phyloP scores from a whole-genome alignment of 2,888 invertebrate species.

The Cataglyphis albicans region DNA sequence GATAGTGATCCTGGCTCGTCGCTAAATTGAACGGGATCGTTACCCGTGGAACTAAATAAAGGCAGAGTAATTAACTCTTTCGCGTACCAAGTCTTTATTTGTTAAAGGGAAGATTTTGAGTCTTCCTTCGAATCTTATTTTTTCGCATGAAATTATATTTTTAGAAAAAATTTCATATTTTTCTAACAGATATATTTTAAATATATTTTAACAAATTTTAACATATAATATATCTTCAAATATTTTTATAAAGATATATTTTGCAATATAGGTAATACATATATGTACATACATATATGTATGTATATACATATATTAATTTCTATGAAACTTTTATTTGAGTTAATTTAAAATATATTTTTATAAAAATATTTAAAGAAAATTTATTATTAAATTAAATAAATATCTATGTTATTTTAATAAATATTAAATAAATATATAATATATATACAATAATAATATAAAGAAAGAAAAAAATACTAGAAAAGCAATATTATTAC shows the following conservation, averaged over 20 bases:
- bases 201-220: not conserved
- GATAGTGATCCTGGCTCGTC: conserved; percentile 15
- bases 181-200: not conserved
- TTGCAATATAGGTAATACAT: not conserved
- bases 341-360: not conserved
- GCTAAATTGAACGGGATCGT: conserved; percentile 40
- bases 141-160: not conserved
- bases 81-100: conserved; percentile 19
- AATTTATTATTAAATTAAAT: not conserved
- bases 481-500: too few species aligned
- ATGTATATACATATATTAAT: too few species aligned
- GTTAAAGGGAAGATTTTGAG: not conserved
- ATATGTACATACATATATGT: too few species aligned
- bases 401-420: too few species aligned
- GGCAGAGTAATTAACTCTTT: conserved; percentile 24
- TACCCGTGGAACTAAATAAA: conserved; percentile 31
- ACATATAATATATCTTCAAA: not conserved
- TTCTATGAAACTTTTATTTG: too few species aligned
- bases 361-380: not conserved
- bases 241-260: not conserved
- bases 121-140: not conserved
- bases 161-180: not conserved
- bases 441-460: too few species aligned
- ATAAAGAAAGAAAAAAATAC: too few species aligned
- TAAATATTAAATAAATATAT: too few species aligned